Evolutionary conservation across 1,140 invertebrate genomes (phyloP).

Genomic region (Zaprionus ghesquierei): DNA sequence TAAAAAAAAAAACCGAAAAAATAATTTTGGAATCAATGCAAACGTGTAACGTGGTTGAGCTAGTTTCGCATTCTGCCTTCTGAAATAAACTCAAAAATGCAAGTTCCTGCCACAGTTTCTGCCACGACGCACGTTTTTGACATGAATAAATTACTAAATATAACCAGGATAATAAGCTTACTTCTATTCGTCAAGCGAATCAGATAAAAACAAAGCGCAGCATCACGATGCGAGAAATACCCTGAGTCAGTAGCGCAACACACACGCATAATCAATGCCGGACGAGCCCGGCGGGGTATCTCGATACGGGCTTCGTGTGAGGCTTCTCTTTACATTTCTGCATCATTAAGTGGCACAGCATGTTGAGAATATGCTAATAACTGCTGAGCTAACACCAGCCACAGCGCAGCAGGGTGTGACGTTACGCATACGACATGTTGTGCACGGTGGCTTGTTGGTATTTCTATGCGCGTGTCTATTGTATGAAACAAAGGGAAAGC

Average conservation of each 20-base stretch:
- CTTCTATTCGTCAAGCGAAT: conserved; percentile 40
- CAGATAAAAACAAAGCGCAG: conserved; percentile 10
- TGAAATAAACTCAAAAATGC: not conserved
- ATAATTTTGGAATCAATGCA: not conserved
- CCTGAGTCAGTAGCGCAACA: conserved; percentile 10
- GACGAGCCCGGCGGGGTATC: conserved; percentile 37
- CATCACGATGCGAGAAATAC: conserved; percentile 4
- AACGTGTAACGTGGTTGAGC: conserved; percentile 7
- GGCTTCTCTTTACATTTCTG: conserved; percentile 61
- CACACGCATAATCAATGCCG: conserved; percentile 63
- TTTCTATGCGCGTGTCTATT: conserved; percentile 9
- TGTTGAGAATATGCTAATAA: conserved; percentile 70
- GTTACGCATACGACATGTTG: conserved; percentile 29
- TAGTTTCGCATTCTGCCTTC: not conserved
- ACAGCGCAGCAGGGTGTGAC: conserved; percentile 6
- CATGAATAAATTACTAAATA: conserved; percentile 68
- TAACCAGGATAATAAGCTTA: conserved; percentile 45
- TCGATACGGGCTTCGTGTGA: conserved; percentile 43
- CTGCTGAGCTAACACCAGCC: conserved; percentile 1
- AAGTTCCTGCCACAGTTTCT: conserved; percentile 14
- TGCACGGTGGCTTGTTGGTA: conserved; percentile 11
- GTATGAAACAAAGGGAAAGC: conserved; percentile 34
- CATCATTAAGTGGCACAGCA: conserved; percentile 70
- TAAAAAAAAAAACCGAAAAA: conserved; percentile 5
- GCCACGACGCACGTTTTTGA: conserved; percentile 58